Conservation (phyloP, 2,797 vertebrate species). For the Poliocrania exsul region DNA sequence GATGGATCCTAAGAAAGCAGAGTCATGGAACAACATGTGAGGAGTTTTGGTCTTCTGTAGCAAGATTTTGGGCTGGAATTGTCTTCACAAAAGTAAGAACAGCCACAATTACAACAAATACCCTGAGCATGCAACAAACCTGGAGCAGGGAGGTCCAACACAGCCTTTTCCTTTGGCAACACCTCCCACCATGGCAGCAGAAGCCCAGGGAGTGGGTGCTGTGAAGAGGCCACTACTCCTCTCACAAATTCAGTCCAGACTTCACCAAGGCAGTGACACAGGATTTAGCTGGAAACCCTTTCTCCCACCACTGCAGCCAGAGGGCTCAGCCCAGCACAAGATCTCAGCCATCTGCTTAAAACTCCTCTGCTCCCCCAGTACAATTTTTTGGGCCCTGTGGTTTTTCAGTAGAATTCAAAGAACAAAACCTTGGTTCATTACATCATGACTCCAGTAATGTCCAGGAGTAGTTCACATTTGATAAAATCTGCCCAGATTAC, state of each 20-base stretch:
- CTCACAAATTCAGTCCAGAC: background rate
- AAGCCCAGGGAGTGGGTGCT: background rate
- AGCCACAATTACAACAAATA: background rate
- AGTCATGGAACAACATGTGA: background rate
- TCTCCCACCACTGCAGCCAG: background rate
- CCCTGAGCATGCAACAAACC: background rate
- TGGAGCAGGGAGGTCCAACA: fast-evolving
- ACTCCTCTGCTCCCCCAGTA: background rate
- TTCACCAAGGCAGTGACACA: background rate
- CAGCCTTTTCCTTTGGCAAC: background rate
- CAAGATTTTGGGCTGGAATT: background rate
- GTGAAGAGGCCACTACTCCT: background rate
- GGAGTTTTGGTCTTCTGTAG: background rate
- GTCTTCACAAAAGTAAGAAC: background rate
- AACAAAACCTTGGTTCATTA: slow-evolving; percentile 52
- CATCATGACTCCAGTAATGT: slow-evolving; percentile 50
- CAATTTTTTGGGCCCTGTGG: slow-evolving; percentile 21
- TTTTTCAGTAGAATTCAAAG: slow-evolving; percentile 50
- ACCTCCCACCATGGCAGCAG: background rate
- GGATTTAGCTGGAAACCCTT: background rate
- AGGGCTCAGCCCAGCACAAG: background rate
- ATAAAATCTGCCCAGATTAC: slow-evolving; percentile 58
- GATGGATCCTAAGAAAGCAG: background rate
- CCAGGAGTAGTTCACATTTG: slow-evolving; percentile 48
- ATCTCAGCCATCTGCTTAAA: background rate